Evolutionary conservation across 2,888 invertebrate genomes (phyloP), one percentile per base, ranked within the genome.

Genomic region (Piscicola geometra): DNA sequence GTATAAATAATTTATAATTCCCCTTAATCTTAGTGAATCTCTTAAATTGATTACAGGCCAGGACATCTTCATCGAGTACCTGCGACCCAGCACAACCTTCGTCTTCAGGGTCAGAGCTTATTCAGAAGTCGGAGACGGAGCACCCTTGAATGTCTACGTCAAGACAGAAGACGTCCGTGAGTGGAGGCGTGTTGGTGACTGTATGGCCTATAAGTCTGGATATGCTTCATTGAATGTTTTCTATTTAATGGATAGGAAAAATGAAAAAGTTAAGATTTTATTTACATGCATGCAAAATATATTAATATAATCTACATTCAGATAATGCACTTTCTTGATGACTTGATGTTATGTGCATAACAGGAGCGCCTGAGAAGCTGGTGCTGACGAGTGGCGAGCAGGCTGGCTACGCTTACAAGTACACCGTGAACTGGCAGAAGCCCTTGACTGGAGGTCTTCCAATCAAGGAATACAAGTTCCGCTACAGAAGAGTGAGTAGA

Each of bases 381-480:
- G n/a, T 67, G 18, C n/a, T 76, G 64, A 73, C 47, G 15, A 64
- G 72, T 33, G 47, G 56, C 21, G 32, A 30, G 0, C n/a, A 1
- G 50, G 47, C 64, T 15, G 50, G 30, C 25, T 41, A 35, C 18
- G 76, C 78, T 21, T 75, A 77, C 66, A 66, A 77, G 60, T 81
- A 80, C 76, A 69, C 33, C 0, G 52, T 81, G 33, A 73, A 47
- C 3, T 82, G 82, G 82, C 77, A 79, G 47, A 76, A 79, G 72
- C 81, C 81, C 1, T 70, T 77, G 35, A 79, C 80, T 32, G 82
- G 82, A 1, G 82, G 82, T 0, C 69, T 77, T 15, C 79, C 79
- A 0, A 80, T 82, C 75, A 78, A 75, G 33, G 78, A 80, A 68
- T 82, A 81, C 75, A 70, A 72, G 67, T 78, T 82, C 71, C 77